phyloP scores from a whole-genome alignment of 2,888 invertebrate genomes.

The Diloba caeruleocephala region DNA sequence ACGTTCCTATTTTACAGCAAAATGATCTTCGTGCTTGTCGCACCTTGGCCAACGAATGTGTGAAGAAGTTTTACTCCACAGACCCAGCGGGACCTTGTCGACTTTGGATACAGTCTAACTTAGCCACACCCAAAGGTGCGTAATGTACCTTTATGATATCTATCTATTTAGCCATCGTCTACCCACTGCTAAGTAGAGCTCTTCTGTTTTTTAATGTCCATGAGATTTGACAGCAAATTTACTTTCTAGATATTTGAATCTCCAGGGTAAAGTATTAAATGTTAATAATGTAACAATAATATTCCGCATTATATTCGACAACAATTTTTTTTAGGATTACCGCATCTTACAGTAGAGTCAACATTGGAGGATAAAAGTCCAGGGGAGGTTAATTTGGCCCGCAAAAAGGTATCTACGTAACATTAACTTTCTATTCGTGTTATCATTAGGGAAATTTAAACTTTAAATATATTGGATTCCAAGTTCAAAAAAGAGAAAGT shows the following conservation, averaged over 20 bases:
- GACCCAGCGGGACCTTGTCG: constrained; percentile 79
- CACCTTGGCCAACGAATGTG: constrained; percentile 71
- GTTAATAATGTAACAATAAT: no score
- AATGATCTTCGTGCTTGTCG: constrained; percentile 71
- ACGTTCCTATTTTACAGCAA: constrained; percentile 59
- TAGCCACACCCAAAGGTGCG: constrained; percentile 66
- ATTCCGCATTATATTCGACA: no score
- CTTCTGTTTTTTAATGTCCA: no score
- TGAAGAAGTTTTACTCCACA: constrained; percentile 72
- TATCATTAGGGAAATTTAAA: not conserved
- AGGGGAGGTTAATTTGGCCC: constrained; percentile 59
- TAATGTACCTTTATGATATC: no score
- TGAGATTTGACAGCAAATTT: no score
- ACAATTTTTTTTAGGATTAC: constrained; percentile 60
- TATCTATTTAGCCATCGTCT: no score
- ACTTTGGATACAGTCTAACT: constrained; percentile 75
- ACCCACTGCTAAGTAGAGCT: no score
- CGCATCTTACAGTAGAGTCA: constrained; percentile 60
- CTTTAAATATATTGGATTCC: not conserved
- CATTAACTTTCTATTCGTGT: constrained; percentile 2
- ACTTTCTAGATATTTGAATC: no score
- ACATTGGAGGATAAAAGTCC: constrained; percentile 59
- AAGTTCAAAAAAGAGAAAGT: no score
- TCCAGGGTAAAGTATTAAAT: no score
- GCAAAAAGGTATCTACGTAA: constrained; percentile 39